Conservation (phyloP, 2,888 invertebrate genomes). For the Cinara cedri region DNA sequence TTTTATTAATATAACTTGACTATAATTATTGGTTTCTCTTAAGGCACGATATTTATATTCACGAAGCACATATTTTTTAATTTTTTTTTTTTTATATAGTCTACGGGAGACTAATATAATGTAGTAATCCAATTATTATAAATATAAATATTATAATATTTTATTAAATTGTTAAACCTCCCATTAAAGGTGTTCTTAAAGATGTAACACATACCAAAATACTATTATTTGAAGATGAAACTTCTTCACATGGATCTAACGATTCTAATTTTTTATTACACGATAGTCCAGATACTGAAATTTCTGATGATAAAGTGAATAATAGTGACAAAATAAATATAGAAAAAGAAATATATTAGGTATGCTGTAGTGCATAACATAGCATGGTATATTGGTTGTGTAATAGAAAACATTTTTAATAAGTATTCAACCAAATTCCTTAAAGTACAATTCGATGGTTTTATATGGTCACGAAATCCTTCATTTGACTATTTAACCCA, state of each 20-base stretch:
- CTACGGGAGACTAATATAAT: no score
- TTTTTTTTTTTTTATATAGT: no score
- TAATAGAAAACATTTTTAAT: neutral
- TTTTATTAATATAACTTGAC: no score
- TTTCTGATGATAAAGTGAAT: neutral
- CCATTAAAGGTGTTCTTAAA: constrained; percentile 7
- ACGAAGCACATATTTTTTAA: no score
- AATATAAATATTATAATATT: no score
- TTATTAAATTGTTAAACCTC: no score
- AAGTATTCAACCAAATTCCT: neutral
- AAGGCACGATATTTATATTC: no score
- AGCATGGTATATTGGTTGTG: neutral
- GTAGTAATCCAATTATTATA: no score
- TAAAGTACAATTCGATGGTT: neutral
- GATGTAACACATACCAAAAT: neutral
- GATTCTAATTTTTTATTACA: neutral
- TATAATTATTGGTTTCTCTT: no score
- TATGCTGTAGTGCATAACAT: neutral
- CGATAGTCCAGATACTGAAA: neutral
- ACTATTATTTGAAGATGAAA: neutral
- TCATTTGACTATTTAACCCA: neutral
- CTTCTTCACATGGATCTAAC: neutral
- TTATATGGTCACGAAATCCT: neutral
- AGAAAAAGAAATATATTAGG: neutral
- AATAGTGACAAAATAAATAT: neutral